phyloP scores from a whole-genome alignment of 2,113 vertebrate species.

The Corvus moneduloides region DNA sequence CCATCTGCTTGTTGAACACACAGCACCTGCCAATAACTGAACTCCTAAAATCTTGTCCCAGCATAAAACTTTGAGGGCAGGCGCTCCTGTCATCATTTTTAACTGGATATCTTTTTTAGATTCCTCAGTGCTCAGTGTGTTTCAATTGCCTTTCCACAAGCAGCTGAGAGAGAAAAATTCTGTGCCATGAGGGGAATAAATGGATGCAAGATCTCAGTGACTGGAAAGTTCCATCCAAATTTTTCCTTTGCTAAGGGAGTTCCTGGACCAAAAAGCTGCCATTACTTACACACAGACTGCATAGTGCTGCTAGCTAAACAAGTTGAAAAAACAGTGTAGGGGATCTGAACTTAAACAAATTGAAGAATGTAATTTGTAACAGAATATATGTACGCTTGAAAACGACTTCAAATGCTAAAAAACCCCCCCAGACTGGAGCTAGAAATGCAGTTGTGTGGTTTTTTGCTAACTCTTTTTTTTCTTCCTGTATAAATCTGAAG shows the following conservation, averaged over 20 bases:
- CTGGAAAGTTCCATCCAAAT: background rate
- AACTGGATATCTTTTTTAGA: background rate
- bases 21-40: background rate
- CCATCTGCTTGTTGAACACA: background rate
- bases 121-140: background rate
- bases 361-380: background rate
- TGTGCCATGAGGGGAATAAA: background rate
- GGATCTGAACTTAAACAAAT: background rate
- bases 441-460: background rate
- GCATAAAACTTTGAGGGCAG: background rate
- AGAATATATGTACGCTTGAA: background rate
- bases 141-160: background rate
- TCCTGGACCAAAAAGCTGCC: background rate
- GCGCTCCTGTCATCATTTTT: background rate
- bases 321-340: background rate
- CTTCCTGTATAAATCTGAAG: background rate
- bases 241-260: background rate
- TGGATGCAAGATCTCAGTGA: background rate
- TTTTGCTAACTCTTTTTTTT: background rate
- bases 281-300: background rate
- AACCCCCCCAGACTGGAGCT: background rate
- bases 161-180: background rate
- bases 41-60: background rate
- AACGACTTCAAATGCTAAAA: background rate
- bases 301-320: background rate